Base-by-base conservation (phyloP, 1,140 invertebrate genomes). In the Zaprionus lachaisei region DNA sequence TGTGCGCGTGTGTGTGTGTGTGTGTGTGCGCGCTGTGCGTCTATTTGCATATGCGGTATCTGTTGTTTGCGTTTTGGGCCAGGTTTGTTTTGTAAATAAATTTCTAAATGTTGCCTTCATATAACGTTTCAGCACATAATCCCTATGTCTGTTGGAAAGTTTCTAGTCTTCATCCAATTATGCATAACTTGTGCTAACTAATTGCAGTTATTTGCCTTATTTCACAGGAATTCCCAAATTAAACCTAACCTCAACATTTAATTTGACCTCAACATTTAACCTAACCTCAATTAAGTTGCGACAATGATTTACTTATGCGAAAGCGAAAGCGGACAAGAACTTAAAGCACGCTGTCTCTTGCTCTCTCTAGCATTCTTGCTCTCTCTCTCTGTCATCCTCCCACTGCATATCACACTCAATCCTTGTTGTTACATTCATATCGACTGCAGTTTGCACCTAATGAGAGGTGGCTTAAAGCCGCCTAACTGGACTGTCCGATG, bases 61-160 rank as follows among this genome's bases (percentile, higher is more conserved):
- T 71, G 79, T 55, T 84, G 81, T 90, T 84, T 90, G 85, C 78
- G 17, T 67, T 86, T 60, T 70, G 68, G 51, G 47, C 69, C 70
- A 72, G 49, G 65, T 72, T 90, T 81, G 84, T 87, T 87, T 81
- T 75, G 81, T 81, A 90, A 87, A 87, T 85, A 87, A 7, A 20
- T 20, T 6, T 6, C 22, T 26, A 55, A 26, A 24, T 49, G 24
- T 84, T 83, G 58, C 41, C 63, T 37, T 11, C 20, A 24, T 41
- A 62, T 66, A 60, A 20, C 38, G 20, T 17, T n/a, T n/a, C 5
- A 47, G 6, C 5, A 47, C 7, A 9, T 47, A 47, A 47, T 47
- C 41, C 41, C 41, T 12, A 24, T 51, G 47, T 24, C 5, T 24
- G 17, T 14, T 51, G 4, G 5, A 51, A 51, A 24, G 20, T 22